Conservation (phyloP, 30 jellyfish, hydroid and myxozoan genomes). For the Clytia hemisphaerica region DNA sequence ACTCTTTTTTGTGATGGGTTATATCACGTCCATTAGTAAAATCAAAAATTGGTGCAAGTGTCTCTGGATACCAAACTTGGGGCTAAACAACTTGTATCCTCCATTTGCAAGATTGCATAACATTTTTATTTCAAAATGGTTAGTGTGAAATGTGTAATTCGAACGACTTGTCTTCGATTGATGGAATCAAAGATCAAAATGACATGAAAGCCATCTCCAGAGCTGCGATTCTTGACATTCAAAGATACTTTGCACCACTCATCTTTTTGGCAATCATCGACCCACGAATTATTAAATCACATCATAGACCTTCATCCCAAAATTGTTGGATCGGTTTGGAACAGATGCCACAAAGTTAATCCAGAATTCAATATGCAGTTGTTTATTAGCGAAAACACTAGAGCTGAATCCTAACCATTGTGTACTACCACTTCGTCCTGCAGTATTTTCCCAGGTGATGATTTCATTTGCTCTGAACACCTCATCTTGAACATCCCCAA, state of each 20-base stretch:
- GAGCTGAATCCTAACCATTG: not conserved
- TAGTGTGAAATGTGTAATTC: not conserved
- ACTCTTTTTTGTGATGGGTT: too few species aligned
- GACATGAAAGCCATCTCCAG: not conserved
- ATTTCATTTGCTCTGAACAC: too few species aligned
- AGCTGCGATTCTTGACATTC: not conserved
- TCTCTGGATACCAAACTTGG: too few species aligned
- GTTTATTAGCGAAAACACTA: not conserved
- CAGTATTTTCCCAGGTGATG: too few species aligned
- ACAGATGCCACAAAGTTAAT: not conserved
- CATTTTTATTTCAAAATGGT: too few species aligned
- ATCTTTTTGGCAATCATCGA: not conserved
- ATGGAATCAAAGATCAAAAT: slow-evolving; percentile 6
- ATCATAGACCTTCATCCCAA: not conserved
- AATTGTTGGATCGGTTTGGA: not conserved
- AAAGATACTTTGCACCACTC: not conserved
- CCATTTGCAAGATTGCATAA: too few species aligned
- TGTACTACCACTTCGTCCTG: not conserved
- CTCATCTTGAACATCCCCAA: too few species aligned
- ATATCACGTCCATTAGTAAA: too few species aligned
- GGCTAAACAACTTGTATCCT: too few species aligned
- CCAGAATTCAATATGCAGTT: not conserved
- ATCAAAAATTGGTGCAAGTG: too few species aligned
- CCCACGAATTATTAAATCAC: not conserved
- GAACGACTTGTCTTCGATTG: not conserved